Base-by-base conservation (phyloP, 2,888 invertebrate species). In the Drosophila trichaetosa region DNA sequence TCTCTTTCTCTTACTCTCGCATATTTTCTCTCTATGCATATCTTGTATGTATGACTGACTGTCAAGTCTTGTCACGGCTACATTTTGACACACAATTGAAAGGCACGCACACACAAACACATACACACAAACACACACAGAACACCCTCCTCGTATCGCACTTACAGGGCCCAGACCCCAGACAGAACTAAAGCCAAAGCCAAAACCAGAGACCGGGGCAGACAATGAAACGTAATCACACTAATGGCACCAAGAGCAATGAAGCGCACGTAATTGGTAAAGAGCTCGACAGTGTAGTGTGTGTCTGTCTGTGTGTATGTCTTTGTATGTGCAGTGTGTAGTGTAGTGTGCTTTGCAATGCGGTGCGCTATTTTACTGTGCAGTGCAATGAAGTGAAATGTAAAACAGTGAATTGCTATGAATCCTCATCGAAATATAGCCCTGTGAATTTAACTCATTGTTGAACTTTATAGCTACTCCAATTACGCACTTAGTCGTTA, bases 11-110 rank as follows among this genome's bases (percentile, higher is more conserved):
- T 18, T 33, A 40, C 18, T 13, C 10, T 38, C 24, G 34, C 48
- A 49, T 10, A 36, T 10, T 51, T 54, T 27, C 42, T 38, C 42
- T 63, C 59, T 46, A 57, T 65, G 56, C 46, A 60, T 69, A 70
- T 81, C 64, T 73, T 48, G 57, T 57, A 61, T 48, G 78, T 81
- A 63, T 71, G 81, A 61, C 68, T 51, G 75, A 75, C 87, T 87
- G 89, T 84, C 87, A 80, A 75, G 87, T 78, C 88, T 89, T 76
- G 88, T 85, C 88, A 88, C 87, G 85, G 80, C 86, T 83, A 87
- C 90, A 83, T 87, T 87, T 89, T 89, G 87, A 89, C 87, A 87
- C 87, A 87, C 90, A 87, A 89, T 89, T 87, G 90, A 87, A 89
- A 89, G 87, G 76, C 82, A 89, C 84, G 79, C 87, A 81, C 81